phyloP scores from a whole-genome alignment of 1,140 invertebrate genomes.

The Trialeurodes vaporariorum region DNA sequence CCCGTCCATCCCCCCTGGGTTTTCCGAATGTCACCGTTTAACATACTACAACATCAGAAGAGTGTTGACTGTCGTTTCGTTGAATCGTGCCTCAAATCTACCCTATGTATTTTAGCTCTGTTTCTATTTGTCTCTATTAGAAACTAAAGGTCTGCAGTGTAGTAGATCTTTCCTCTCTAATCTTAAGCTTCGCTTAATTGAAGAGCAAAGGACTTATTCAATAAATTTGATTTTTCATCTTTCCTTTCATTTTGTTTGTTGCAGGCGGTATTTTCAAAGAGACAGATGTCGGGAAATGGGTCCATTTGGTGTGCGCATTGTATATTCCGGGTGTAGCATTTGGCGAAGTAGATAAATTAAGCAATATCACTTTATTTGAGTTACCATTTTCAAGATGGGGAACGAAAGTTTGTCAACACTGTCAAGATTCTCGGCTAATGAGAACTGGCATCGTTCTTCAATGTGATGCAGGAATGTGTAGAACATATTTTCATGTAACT shows the following conservation, averaged over 20 bases:
- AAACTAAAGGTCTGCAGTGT: too few relatives aligned
- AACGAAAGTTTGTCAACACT: slow-evolving; percentile 72
- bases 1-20: too few relatives aligned
- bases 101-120: too few relatives aligned
- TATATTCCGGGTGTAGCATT: slow-evolving; percentile 96
- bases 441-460: slow-evolving; percentile 88
- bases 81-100: too few relatives aligned
- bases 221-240: too few relatives aligned
- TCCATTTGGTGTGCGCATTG: slow-evolving; percentile 91
- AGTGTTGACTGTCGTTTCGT: too few relatives aligned
- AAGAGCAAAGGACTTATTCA: too few relatives aligned
- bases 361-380: slow-evolving; percentile 83
- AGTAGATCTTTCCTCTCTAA: too few relatives aligned
- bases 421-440: slow-evolving; percentile 72
- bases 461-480: slow-evolving; percentile 96
- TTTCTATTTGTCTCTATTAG: too few relatives aligned
- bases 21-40: too few relatives aligned
- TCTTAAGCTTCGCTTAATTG: too few relatives aligned
- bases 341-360: slow-evolving; percentile 80
- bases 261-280: slow-evolving; percentile 89
- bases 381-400: slow-evolving; percentile 94
- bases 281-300: slow-evolving; percentile 93
- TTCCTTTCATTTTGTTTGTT: slow-evolving; percentile 22
- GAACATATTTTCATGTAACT: slow-evolving; percentile 94
- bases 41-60: too few relatives aligned